Evolutionary conservation across 2,113 vertebrate genomes (phyloP).

Genomic region (Phylloscopus whistleri): DNA sequence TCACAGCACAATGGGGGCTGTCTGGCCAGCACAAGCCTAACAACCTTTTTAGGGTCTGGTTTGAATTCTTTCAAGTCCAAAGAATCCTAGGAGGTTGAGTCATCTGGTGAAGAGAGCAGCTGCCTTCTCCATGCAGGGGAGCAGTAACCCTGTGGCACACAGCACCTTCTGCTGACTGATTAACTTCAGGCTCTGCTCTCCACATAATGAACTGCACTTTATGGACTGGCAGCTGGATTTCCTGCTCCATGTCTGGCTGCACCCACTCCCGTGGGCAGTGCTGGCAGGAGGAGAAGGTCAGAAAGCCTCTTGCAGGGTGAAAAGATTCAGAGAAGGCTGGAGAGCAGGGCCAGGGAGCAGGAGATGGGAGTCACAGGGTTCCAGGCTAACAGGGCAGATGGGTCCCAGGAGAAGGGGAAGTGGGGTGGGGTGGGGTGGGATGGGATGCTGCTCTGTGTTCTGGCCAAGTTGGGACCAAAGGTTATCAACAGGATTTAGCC

Average conservation of each 20-base stretch:
- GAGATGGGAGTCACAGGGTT: not conserved
- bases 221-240: not conserved
- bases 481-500: not conserved
- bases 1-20: not conserved
- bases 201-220: not conserved
- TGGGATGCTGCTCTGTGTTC: rapidly evolving
- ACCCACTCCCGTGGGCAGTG: not conserved
- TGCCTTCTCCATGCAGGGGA: not conserved
- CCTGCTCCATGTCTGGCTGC: not conserved
- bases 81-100: not conserved
- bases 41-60: not conserved
- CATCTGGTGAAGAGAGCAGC: not conserved
- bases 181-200: not conserved
- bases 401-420: not conserved
- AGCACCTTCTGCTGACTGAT: not conserved
- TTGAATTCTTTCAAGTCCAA: not conserved
- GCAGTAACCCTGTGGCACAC: not conserved
- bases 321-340: not conserved
- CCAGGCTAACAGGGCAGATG: not conserved
- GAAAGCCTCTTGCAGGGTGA: not conserved
- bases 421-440: rapidly evolving
- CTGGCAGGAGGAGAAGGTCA: not conserved
- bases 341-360: not conserved
- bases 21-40: not conserved
- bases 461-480: not conserved